Conservation (phyloP, 2,113 vertebrate species). For the Hyaena hyaena region DNA sequence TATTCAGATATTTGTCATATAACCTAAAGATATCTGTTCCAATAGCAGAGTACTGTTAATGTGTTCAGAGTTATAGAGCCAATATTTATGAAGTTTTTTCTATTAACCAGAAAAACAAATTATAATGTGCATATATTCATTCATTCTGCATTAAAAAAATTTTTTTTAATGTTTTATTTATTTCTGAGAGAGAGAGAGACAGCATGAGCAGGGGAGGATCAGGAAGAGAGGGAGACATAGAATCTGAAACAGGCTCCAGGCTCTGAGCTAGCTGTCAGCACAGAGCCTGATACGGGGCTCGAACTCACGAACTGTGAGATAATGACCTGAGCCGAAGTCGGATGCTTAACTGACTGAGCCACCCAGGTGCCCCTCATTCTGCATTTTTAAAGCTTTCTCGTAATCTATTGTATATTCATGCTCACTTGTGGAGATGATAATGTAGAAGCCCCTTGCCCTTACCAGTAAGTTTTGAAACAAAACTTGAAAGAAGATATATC, state of each 20-base stretch:
- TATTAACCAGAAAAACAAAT: slow-evolving; percentile 10
- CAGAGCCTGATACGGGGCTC: no score
- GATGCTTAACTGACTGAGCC: no score
- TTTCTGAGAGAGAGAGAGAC: no score
- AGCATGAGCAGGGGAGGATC: no score
- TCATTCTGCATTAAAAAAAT: not conserved
- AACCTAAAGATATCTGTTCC: slow-evolving; percentile 16
- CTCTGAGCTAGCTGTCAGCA: no score
- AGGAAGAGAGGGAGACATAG: no score
- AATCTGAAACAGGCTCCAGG: no score
- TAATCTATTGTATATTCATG: not conserved
- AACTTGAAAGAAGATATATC: not conserved
- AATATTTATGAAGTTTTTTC: slow-evolving; percentile 38
- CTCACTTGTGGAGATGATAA: not conserved
- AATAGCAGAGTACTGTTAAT: not conserved
- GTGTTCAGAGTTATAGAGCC: not conserved
- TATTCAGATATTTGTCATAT: not conserved
- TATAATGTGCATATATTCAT: not conserved
- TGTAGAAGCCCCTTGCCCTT: not conserved
- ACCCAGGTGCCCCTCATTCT: no score
- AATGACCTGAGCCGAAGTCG: no score
- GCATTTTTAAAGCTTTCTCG: not conserved
- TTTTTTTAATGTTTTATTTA: no score
- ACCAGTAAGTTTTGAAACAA: slow-evolving; percentile 5
- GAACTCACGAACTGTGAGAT: no score